phyloP scores from a whole-genome alignment of 2,888 invertebrate species.

The Deilephila porcellus region DNA sequence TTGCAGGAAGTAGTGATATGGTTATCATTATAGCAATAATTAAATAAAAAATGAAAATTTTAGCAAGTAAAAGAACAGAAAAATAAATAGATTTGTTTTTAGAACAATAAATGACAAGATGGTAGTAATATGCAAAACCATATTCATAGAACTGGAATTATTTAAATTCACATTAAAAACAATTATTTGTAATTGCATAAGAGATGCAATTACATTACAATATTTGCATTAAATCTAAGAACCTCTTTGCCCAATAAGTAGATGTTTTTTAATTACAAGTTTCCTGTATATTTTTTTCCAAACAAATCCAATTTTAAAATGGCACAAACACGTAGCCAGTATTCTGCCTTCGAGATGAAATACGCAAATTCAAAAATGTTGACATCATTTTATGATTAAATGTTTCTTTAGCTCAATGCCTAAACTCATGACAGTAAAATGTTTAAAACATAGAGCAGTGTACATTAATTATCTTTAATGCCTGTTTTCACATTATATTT shows the following conservation, averaged over 20 bases:
- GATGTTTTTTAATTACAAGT: neutral
- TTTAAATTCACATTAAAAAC: too few relatives aligned
- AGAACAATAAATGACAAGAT: too few relatives aligned
- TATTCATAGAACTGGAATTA: too few relatives aligned
- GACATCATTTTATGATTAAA: too few relatives aligned
- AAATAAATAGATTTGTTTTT: too few relatives aligned
- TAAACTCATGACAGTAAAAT: too few relatives aligned
- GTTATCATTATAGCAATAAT: neutral
- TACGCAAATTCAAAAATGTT: neutral
- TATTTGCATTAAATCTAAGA: neutral
- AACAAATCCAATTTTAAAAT: constrained; percentile 32
- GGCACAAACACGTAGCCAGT: constrained; percentile 34
- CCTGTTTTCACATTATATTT: too few relatives aligned
- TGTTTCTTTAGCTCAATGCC: neutral
- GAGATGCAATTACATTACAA: too few relatives aligned
- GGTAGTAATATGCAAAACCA: too few relatives aligned
- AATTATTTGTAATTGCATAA: too few relatives aligned
- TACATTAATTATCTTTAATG: neutral
- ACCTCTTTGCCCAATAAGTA: neutral
- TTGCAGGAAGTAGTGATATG: neutral
- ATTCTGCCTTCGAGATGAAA: constrained; percentile 32
- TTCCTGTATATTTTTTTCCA: neutral
- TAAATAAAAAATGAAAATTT: neutral
- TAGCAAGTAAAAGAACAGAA: neutral
- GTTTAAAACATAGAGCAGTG: too few relatives aligned